phyloP scores from a whole-genome alignment of 2,888 invertebrate genomes.

The Orthonevra nobilis region DNA sequence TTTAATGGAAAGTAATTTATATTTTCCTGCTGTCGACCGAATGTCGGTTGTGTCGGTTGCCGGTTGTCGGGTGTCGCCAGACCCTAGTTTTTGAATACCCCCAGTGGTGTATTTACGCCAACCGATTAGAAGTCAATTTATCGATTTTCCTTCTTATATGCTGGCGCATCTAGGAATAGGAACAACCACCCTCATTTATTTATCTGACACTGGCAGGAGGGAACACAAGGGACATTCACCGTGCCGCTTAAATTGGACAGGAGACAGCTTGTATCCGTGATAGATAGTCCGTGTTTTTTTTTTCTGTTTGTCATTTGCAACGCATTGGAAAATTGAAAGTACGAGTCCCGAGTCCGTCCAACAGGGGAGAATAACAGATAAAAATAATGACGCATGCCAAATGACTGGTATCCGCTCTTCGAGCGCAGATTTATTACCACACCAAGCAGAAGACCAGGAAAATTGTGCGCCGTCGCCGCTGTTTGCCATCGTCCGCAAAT shows the following conservation, averaged over 20 bases:
- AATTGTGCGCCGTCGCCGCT: no score
- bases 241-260: constrained; percentile 69
- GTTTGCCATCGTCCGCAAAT: constrained; percentile 64
- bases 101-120: constrained; percentile 62
- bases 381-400: constrained; percentile 68
- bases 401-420: constrained; percentile 65
- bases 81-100: constrained; percentile 49
- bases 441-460: neutral
- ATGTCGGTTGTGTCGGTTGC: neutral
- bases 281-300: constrained; percentile 60
- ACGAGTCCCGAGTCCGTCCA: neutral
- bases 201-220: constrained; percentile 21
- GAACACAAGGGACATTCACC: constrained; percentile 55
- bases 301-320: constrained; percentile 63
- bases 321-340: constrained; percentile 66
- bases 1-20: constrained; percentile 68
- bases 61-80: neutral
- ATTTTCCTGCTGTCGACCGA: constrained; percentile 40
- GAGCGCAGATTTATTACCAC: constrained; percentile 53
- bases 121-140: constrained; percentile 70
- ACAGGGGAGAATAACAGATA: constrained; percentile 17
- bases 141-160: constrained; percentile 56
- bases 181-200: constrained; percentile 66
- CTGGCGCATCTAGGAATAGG: neutral
- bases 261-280: constrained; percentile 69